Evolutionary conservation across 2,113 vertebrate species (phyloP).

Genomic region (Stigmatopora argus): DNA sequence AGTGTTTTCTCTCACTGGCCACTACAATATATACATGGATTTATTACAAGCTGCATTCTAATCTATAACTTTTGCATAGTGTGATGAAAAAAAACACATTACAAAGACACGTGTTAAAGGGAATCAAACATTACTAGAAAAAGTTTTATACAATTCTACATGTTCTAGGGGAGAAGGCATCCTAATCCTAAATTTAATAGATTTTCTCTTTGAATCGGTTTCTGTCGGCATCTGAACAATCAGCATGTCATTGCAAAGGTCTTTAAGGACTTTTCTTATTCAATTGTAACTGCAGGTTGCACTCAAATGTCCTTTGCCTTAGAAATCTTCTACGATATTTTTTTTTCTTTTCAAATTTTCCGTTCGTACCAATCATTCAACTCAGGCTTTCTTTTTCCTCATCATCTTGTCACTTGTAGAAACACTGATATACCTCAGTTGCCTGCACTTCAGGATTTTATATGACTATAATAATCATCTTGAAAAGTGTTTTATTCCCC

Average conservation of each 20-base stretch:
- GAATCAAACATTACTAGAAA: neutral
- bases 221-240: neutral
- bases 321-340: slow-evolving; percentile 12
- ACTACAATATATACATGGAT: neutral
- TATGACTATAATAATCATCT: slow-evolving; percentile 59
- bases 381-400: slow-evolving; percentile 18
- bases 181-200: neutral
- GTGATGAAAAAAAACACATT: no score
- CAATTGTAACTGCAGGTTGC: slow-evolving; percentile 15
- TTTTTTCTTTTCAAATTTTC: neutral
- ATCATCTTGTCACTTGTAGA: slow-evolving; percentile 44
- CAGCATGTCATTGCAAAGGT: neutral
- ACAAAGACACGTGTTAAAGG: neutral
- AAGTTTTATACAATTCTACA: neutral
- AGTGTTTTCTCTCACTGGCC: neutral
- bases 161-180: no score
- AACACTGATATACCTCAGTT: slow-evolving; percentile 74
- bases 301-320: slow-evolving; percentile 17
- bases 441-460: slow-evolving; percentile 75
- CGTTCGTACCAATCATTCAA: slow-evolving; percentile 6
- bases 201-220: neutral
- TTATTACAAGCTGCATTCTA: neutral
- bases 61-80: neutral
- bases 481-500: slow-evolving; percentile 44
- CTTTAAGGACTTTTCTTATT: neutral